Evolutionary conservation across 2,888 invertebrate species (phyloP).

Genomic region (Cryptocephalus primarius): DNA sequence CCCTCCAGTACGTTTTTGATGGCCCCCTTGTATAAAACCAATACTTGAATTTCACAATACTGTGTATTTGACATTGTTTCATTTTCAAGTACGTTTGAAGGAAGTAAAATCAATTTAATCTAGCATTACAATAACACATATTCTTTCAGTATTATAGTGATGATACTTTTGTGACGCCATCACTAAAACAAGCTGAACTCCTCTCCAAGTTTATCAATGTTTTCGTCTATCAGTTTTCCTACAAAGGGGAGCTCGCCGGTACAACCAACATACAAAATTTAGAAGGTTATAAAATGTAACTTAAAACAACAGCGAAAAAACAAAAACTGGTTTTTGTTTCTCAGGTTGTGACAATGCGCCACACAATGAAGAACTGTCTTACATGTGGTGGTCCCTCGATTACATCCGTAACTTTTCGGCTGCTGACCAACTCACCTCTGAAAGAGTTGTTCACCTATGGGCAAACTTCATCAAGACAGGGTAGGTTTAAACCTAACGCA

Average conservation of each 20-base stretch:
- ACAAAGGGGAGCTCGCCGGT: slow-evolving; percentile 5
- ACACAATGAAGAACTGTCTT: slow-evolving; percentile 5
- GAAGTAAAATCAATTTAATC: neutral
- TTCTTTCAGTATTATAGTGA: slow-evolving; percentile 4
- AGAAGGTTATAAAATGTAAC: too few species aligned
- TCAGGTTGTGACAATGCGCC: slow-evolving; percentile 4
- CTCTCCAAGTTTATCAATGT: slow-evolving; percentile 1
- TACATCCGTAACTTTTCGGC: slow-evolving; percentile 3
- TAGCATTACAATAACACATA: neutral
- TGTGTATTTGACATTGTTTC: too few species aligned
- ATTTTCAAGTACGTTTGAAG: too few species aligned
- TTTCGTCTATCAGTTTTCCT: slow-evolving; percentile 6
- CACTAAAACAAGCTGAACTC: slow-evolving; percentile 5
- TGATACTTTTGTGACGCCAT: slow-evolving; percentile 4
- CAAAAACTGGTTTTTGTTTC: neutral
- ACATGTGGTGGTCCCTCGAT: slow-evolving; percentile 3
- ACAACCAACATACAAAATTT: neutral
- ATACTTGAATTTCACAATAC: too few species aligned
- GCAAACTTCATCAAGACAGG: slow-evolving; percentile 5
- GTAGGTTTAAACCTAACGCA: neutral
- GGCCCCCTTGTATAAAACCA: too few species aligned
- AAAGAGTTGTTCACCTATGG: slow-evolving; percentile 5
- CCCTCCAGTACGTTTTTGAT: too few species aligned
- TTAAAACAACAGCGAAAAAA: too few species aligned
- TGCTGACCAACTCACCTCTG: slow-evolving; percentile 2